Base-by-base conservation (phyloP, 2,888 invertebrate species). In the Branchipolynoe longqiensis region DNA sequence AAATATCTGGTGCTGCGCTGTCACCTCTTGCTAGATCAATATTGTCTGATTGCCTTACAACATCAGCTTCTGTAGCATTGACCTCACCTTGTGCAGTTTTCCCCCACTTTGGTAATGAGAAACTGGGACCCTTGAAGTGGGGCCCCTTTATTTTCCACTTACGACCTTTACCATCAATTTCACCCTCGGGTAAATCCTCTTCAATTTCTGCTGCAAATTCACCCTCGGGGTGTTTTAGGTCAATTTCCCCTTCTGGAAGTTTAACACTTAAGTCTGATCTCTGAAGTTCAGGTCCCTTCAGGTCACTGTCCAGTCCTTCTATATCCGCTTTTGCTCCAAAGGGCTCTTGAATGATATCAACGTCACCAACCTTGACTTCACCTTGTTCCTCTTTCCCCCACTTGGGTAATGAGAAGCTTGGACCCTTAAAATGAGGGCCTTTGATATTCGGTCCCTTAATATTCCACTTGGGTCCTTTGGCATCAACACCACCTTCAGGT, bases 381-480 rank as follows among this genome's bases (percentile, higher is more conserved):
- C 36, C 36, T 69, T 69, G 33, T 1, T n/a, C 69, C 18, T n/a
- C 36, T 36, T 38, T 69, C 4, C 69, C 69, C 38, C 33, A 69
- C 69, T 69, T 69, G 18, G 69, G 69, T 22, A 69, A n/a, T 12
- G 69, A 69, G 38, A 69, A 69, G 14, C 22, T 36, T n/a, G 78
- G 78, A 41, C 48, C 78, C 48, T 78, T 73, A n/a, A 73, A 28
- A 8, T 48, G 6, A 14, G 25, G 62, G 14, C 62, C n/a, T 25
- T 62, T 62, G n/a, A 25, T 12, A 25, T 28, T 6, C n/a, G n/a
- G 62, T 14, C 62, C 28, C n/a, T 62, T 28, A 12, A 62, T 12
- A 12, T 28, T 78, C 48, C 41, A 48, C 25, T 41, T 28, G 28
- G 48, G 38, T 38, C 59, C 41, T 31, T 58, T 58, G 0, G n/a